Conservation (phyloP, 2,888 invertebrate genomes). For the Aquatica leii region DNA sequence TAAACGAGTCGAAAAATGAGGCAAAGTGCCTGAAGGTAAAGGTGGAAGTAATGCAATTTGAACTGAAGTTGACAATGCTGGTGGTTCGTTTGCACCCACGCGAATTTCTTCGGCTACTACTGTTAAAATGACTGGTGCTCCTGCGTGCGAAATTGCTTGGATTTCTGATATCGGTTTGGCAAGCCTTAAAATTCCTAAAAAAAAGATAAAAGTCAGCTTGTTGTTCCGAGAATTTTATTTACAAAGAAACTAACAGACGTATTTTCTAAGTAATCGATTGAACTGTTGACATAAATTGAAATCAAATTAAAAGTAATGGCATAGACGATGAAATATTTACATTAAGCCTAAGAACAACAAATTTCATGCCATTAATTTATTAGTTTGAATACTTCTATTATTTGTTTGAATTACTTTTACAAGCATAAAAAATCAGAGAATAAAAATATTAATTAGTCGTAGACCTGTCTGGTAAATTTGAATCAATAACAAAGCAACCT, state of each 20-base stretch:
- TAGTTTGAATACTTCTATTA: too few species aligned
- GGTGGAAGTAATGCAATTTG: constrained; percentile 79
- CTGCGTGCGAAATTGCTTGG: constrained; percentile 80
- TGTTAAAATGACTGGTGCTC: constrained; percentile 82
- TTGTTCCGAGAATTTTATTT: not conserved
- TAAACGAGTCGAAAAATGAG: constrained; percentile 59
- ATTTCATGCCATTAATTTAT: too few species aligned
- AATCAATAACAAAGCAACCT: too few species aligned
- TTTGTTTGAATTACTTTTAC: too few species aligned
- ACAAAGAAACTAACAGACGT: not conserved
- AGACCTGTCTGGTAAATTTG: too few species aligned
- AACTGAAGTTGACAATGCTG: constrained; percentile 82
- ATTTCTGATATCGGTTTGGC: constrained; percentile 80
- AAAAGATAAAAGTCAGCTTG: constrained; percentile 13
- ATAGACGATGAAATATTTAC: too few species aligned
- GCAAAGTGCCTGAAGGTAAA: constrained; percentile 51
- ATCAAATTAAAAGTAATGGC: not conserved
- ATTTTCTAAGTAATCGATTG: not conserved
- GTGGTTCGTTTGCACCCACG: constrained; percentile 69
- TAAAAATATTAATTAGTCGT: too few species aligned
- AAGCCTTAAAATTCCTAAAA: constrained; percentile 73
- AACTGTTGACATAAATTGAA: not conserved
- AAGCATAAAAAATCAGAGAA: too few species aligned
- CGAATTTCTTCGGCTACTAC: constrained; percentile 88
- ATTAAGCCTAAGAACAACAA: too few species aligned